phyloP scores from a whole-genome alignment of 2,888 invertebrate species.

The Plutella xylostella region DNA sequence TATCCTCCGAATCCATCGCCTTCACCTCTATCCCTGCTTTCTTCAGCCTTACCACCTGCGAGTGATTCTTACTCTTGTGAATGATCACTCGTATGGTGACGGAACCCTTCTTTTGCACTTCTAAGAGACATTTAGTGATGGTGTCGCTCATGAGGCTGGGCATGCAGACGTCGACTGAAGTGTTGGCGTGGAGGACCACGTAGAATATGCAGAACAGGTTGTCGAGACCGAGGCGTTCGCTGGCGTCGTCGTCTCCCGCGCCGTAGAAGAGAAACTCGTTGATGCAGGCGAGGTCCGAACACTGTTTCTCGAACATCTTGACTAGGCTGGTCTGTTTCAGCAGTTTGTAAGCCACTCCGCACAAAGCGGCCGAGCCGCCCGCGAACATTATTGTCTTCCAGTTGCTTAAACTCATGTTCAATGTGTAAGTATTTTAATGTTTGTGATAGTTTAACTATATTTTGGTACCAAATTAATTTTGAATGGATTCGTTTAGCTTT shows the following conservation, averaged over 20 bases:
- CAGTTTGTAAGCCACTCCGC: slow-evolving; percentile 19
- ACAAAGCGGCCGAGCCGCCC: slow-evolving; percentile 22
- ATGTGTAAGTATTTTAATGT: no score
- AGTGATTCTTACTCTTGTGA: slow-evolving; percentile 28
- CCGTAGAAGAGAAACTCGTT: slow-evolving; percentile 47
- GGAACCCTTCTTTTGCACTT: slow-evolving; percentile 27
- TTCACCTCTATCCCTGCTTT: slow-evolving; percentile 37
- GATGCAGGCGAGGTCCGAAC: slow-evolving; percentile 19
- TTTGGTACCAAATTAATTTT: no score
- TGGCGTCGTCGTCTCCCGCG: slow-evolving; percentile 26
- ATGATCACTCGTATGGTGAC: slow-evolving; percentile 33
- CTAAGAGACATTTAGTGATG: slow-evolving; percentile 33
- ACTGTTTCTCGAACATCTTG: slow-evolving; percentile 13
- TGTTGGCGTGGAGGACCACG: slow-evolving; percentile 33
- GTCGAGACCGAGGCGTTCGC: slow-evolving; percentile 30
- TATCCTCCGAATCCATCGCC: slow-evolving; percentile 27
- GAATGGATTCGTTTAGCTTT: no score
- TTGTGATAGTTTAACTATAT: no score
- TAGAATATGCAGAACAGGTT: slow-evolving; percentile 42
- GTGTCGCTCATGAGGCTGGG: slow-evolving; percentile 36
- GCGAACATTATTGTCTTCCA: slow-evolving; percentile 22
- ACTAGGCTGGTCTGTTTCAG: slow-evolving; percentile 12
- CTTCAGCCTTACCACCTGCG: slow-evolving; percentile 26
- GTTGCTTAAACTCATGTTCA: slow-evolving; percentile 20
- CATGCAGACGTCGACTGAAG: slow-evolving; percentile 39